phyloP scores from a whole-genome alignment of 2,113 vertebrate species.

The Hemiscyllium ocellatum region DNA sequence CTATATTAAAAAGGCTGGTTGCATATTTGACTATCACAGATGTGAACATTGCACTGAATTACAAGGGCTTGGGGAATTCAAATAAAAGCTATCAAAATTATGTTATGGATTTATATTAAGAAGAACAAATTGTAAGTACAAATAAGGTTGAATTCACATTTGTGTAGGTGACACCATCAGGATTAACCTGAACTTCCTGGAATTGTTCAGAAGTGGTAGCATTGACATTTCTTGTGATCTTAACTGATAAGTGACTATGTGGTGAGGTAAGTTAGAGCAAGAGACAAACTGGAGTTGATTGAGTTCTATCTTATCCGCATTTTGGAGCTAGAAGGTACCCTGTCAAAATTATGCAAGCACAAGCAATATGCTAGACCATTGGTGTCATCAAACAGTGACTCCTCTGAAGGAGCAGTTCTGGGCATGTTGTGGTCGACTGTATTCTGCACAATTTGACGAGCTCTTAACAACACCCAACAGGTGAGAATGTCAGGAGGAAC shows the following conservation, averaged over 20 bases:
- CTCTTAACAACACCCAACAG: no score
- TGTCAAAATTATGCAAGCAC: no score
- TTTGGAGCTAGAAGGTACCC: not conserved
- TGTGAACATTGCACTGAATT: not conserved
- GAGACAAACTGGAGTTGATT: not conserved
- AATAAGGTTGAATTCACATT: not conserved
- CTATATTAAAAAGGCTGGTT: not conserved
- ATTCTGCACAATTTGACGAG: no score
- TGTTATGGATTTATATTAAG: not conserved
- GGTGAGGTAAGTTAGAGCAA: not conserved
- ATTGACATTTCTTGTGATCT: not conserved
- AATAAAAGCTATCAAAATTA: not conserved
- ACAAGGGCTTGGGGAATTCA: not conserved
- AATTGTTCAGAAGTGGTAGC: not conserved
- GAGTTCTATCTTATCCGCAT: not conserved
- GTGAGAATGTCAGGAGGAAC: no score
- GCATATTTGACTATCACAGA: not conserved
- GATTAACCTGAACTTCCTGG: not conserved
- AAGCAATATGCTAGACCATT: no score
- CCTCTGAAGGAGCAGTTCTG: no score
- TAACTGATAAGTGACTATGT: not conserved
- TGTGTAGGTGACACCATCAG: not conserved
- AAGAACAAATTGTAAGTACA: not conserved
- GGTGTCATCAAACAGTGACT: no score
- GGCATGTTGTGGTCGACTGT: no score